Base-by-base conservation (phyloP, 2,888 invertebrate genomes). In the Brenthis hecate region DNA sequence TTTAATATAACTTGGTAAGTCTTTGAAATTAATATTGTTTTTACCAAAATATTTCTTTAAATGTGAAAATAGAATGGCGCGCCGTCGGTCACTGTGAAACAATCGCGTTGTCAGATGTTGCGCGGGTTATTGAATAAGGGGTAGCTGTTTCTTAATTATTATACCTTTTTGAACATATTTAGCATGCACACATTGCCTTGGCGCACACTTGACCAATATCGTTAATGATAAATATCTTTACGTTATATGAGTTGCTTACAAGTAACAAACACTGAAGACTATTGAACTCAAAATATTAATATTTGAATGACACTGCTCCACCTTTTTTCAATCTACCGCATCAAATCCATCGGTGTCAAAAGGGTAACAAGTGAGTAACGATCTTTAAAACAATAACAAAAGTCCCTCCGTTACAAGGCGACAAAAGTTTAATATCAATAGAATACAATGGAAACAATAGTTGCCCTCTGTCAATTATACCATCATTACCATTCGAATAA, bases 401-500 rank as follows among this genome's bases (percentile, higher is more conserved):
- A 81, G 82, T 82, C 81, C 76, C 78, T 82, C 84, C 85, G 87
- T 90, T 88, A 91, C 91, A 91, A 91, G 89, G 91, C 90, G 92
- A 92, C 91, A 90, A 92, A 92, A 88, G 86, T 83, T 81, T 88
- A 89, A 91, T 91, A 91, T 88, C 87, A 88, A 43, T 87, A 89
- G 84, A 86, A 88, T 82, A 92, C 91, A 89, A 91, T 90, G 82
- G 89, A 85, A 89, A 92, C 91, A 92, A 92, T 92, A 89, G 91
- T 85, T 89, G 87, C 84, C 85, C 87, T 87, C 88, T 91, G 91
- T 92, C 92, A 91, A 91, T 92, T 92, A 92, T 91, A 85, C 90
- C 88, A 89, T 92, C 90, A 92, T 92, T 92, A 92, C 87, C 89
- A 91, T 92, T 87, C 81, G 88, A 86, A 91, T 90, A 89, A 90